Base-by-base conservation (phyloP, 2,797 vertebrate genomes). In the Malurus leucopterus region DNA sequence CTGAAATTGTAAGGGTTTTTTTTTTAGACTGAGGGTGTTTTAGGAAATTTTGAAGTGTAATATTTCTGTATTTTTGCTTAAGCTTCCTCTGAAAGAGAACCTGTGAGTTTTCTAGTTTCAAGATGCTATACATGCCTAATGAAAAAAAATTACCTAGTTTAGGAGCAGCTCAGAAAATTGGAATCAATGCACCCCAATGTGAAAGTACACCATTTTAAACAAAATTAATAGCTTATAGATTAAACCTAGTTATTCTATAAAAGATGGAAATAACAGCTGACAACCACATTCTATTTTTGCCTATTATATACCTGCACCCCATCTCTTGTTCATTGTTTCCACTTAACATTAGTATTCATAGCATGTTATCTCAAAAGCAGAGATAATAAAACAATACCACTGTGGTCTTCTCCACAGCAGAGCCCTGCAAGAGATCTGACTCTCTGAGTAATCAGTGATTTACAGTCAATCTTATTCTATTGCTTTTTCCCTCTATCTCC, bases 331-430 rank as follows among this genome's bases (percentile, higher is more conserved):
- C n/a, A 4, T 34, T 82, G 54, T 80, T 76, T 63, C 21, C 54
- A 57, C 24, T 69, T 67, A 44, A 68, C 38, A 92, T 96, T 92
- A 88, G 73, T 82, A 95, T 95, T 93, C 89, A 68, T 55, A 76
- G 30, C 40, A 78, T 34, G 40, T 22, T 69, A 34, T 47, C 36
- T 82, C 79, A 67, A 83, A 93, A 90, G 69, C 41, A 75, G n/a
- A 89, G 72, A 73, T 89, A 90, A 94, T 93, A 91, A 93, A 93
- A 89, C 67, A 89, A 84, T 76, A 80, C 54, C 44, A 58, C 71
- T 62, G 34, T 85, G 74, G 84, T 91, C 89, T 81, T 93, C 65
- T 81, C 53, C 80, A 55, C 64, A 84, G 34, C 65, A 89, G 43
- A 95, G 53, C 36, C 62, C 54, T 91, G 89, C 18, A 83, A 95